These are phyloP conservation scores for Drosophila bipectinata DNA, from an alignment of 1,140 invertebrate species.

Conservation along the genomic window DNA sequence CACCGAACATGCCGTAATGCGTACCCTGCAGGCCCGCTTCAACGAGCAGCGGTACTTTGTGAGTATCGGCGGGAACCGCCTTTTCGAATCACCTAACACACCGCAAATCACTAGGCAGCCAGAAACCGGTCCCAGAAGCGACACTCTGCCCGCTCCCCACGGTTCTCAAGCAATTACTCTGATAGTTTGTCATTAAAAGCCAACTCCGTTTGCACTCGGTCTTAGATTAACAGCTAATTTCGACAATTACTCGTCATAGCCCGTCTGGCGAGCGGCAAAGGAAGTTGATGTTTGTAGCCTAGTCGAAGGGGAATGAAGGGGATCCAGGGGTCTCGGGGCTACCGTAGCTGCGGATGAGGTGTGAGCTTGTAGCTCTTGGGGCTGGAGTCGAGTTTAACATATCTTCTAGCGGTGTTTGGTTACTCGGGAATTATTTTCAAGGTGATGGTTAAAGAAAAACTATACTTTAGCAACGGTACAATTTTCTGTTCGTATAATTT, in stretches of 20 bases:
- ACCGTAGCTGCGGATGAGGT: conserved; percentile 23
- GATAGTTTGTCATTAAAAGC: conserved; percentile 71
- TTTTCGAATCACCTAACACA: conserved; percentile 1
- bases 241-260: conserved; percentile 53
- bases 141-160: background rate
- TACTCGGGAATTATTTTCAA: background rate
- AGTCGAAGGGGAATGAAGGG: background rate
- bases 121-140: conserved; percentile 27
- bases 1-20: conserved; percentile 96
- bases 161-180: conserved; percentile 50
- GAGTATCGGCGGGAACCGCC: conserved; percentile 84
- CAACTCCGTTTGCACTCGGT: conserved; percentile 57
- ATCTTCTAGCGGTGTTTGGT: conserved; percentile 1
- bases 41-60: conserved; percentile 94
- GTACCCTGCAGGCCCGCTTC: conserved; percentile 95
- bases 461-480: background rate
- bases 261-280: conserved; percentile 23
- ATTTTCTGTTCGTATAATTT: background rate
- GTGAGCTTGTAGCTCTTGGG: conserved; percentile 19
- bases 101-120: conserved; percentile 6
- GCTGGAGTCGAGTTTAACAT: background rate
- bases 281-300: conserved; percentile 21
- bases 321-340: background rate
- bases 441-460: background rate
- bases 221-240: conserved; percentile 72